phyloP scores from a whole-genome alignment of 2,888 invertebrate genomes.

The Drosophila seclusa region DNA sequence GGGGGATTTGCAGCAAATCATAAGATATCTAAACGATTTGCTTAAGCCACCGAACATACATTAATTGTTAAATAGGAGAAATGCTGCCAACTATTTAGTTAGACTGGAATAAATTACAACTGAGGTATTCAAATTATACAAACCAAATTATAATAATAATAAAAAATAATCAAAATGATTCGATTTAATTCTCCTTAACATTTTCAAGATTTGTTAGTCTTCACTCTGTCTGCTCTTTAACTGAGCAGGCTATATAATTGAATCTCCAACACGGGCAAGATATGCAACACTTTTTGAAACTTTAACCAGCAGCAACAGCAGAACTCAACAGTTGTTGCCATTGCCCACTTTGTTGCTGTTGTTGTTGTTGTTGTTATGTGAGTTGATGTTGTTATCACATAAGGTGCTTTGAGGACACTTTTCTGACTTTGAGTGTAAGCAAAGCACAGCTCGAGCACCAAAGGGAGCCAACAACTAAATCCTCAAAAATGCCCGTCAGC shows the following conservation, averaged over 20 bases:
- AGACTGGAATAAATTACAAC: background rate
- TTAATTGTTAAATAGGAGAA: no score
- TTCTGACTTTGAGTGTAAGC: constrained; percentile 41
- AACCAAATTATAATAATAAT: background rate
- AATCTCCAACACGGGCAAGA: constrained; percentile 18
- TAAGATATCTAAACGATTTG: background rate
- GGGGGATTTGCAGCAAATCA: background rate
- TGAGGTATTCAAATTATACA: background rate
- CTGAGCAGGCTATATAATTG: background rate
- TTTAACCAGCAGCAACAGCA: constrained; percentile 5
- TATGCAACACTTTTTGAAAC: constrained; percentile 36
- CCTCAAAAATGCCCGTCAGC: constrained; percentile 38
- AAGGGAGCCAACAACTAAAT: constrained; percentile 26
- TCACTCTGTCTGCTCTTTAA: background rate
- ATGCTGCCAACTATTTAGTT: background rate
- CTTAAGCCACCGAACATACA: background rate
- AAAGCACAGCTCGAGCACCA: constrained; percentile 32
- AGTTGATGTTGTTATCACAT: constrained; percentile 21
- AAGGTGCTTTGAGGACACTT: constrained; percentile 14
- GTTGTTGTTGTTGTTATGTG: constrained; percentile 8
- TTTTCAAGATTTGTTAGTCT: background rate
- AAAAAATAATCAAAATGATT: background rate
- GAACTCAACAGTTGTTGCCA: constrained; percentile 38
- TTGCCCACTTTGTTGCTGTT: constrained; percentile 7
- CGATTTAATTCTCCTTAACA: background rate